Base-by-base conservation (phyloP, 2,113 vertebrate genomes). In the Falcunculus frontatus region DNA sequence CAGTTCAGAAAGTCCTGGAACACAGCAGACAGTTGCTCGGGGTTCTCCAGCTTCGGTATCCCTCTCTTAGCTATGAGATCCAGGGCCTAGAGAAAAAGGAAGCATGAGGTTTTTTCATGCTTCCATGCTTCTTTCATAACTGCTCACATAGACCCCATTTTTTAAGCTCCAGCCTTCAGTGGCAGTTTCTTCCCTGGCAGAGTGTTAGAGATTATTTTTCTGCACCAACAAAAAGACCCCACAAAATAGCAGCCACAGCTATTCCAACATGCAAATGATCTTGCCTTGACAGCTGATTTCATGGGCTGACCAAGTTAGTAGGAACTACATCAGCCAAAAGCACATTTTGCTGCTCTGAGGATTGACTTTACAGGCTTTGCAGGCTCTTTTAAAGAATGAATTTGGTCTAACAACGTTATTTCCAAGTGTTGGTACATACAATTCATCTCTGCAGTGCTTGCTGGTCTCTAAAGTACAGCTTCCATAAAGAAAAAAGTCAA, bases 1-100 rank as follows among this genome's bases (percentile, higher is more conserved):
- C 98, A 98, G 95, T 99, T 99, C 75, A 99, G 98, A 96, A 99
- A 99, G 96, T 99, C 98, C 75, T 99, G 98, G 95, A 99, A 99
- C 55, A 98, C 98, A 22, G 98, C 98, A 1, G 99, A 99, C 37
- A 99, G 96, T 78, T 99, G 98, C 97, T 99, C 99, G 1, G 98
- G 97, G 86, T 99, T 99, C 97, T 99, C 98, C 84, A 99, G 98
- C 95, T 99, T 98, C 3, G 98, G 99, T 8, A 99, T 99, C 77
- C 99, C 99, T 1, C 99, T 99, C 37, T 98, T 99, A 65, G 99
- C 99, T 59, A 99, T 99, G 97, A 99, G 98, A 97, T 99, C 98
- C 97, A 99, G 97, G 39, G 99, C 99, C 99, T 99, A 87, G 9
- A 85, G 52, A 37, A 39, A 83, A 75, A 80, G 78, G 74, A 82